Evolutionary conservation across 2,797 vertebrate genomes (phyloP).

Genomic region (Salarias fasciatus): DNA sequence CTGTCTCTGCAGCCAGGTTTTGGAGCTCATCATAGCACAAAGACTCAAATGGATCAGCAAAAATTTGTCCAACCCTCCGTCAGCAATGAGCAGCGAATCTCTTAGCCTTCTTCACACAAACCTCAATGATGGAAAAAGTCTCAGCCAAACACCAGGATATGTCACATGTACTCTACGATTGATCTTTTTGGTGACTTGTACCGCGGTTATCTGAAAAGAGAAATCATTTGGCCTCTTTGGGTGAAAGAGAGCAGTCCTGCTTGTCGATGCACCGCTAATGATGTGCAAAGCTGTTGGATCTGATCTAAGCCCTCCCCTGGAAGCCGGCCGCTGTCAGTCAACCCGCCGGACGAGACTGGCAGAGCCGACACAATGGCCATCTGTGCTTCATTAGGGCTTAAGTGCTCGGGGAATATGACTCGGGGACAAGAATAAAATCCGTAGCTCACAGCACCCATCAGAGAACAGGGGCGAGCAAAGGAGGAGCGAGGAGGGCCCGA

Average conservation of each 20-base stretch:
- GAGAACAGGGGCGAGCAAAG: conserved; percentile 10
- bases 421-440: conserved; percentile 39
- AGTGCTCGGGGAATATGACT: conserved; percentile 45
- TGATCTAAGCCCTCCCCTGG: conserved; percentile 57
- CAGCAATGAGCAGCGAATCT: too few species aligned
- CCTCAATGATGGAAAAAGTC: too few species aligned
- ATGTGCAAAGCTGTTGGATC: conserved; percentile 72
- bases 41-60: too few species aligned
- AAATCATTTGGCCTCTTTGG: conserved; percentile 13
- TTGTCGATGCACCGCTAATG: conserved; percentile 64
- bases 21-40: too few species aligned
- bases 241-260: conserved; percentile 6
- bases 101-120: too few species aligned
- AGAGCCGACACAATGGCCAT: conserved; percentile 56
- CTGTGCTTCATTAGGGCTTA: conserved; percentile 74
- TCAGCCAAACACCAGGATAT: not conserved
- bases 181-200: not conserved
- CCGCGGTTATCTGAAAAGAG: conserved; percentile 18
- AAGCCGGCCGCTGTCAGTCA: conserved; percentile 65
- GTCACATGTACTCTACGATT: not conserved
- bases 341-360: conserved; percentile 45
- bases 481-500: not conserved
- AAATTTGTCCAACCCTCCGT: too few species aligned
- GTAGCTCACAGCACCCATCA: conserved; percentile 35
- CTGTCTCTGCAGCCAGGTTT: too few species aligned